Percentiles rank a stretch among this genome's conserved stretches.
phyloP scores from a whole-genome alignment of 1,140 invertebrate genomes.

The Chironomus striatipennis region DNA sequence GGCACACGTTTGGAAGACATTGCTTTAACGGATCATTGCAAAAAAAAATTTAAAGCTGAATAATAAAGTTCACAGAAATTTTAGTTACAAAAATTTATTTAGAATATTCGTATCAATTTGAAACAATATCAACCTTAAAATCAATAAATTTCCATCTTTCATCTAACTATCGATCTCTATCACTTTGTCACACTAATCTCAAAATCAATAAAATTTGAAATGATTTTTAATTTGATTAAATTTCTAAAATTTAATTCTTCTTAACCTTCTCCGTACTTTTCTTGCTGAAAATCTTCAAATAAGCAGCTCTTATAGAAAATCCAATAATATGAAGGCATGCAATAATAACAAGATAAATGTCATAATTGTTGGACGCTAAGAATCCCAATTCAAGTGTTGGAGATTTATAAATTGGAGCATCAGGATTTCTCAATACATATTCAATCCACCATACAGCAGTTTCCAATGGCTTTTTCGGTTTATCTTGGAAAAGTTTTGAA shows the following conservation, averaged over 20 bases:
- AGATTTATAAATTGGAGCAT: constrained; percentile 35
- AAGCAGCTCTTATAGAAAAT: background rate
- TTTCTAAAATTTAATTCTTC: background rate
- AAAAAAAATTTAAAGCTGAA: too few species aligned
- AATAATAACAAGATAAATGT: constrained; percentile 19
- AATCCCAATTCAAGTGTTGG: constrained; percentile 13
- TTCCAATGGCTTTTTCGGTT: constrained; percentile 41
- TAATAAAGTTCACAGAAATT: too few species aligned
- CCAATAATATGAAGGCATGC: background rate
- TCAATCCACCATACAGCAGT: constrained; percentile 42
- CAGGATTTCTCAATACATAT: constrained; percentile 43
- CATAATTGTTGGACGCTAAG: constrained; percentile 15
- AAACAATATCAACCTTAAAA: too few species aligned
- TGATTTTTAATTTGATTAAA: too few species aligned
- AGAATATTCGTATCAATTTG: too few species aligned
- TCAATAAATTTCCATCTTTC: too few species aligned
- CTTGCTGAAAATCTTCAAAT: background rate
- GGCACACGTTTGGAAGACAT: too few species aligned
- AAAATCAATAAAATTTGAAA: too few species aligned
- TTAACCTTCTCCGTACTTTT: background rate
- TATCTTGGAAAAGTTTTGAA: constrained; percentile 42
- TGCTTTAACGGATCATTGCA: too few species aligned
- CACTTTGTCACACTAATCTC: too few species aligned
- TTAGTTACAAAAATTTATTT: too few species aligned
- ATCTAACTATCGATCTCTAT: too few species aligned